These are phyloP conservation scores for Alces alces DNA, from an alignment of 2,113 vertebrate genomes.

Conservation along the genomic window DNA sequence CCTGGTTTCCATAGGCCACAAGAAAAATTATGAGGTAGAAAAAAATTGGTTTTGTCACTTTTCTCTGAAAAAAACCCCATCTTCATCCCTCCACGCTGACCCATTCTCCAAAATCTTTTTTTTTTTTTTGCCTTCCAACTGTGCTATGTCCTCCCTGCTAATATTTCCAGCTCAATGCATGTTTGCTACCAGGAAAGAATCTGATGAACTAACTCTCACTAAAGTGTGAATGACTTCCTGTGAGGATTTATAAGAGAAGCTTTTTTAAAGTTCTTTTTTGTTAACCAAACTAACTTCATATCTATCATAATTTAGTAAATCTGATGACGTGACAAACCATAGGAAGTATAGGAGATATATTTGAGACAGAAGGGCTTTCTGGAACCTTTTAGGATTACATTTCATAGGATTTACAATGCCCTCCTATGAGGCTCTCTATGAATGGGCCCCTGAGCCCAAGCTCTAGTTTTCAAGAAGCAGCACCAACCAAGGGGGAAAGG, in stretches of 20 bases:
- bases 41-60: background rate
- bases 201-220: background rate
- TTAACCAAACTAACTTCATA: background rate
- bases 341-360: background rate
- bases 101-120: background rate
- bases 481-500: background rate
- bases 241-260: background rate
- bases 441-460: background rate
- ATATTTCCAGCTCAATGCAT: background rate
- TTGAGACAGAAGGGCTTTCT: background rate
- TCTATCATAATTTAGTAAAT: background rate
- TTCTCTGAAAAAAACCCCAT: background rate
- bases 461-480: background rate
- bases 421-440: background rate
- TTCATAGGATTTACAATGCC: background rate
- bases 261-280: background rate
- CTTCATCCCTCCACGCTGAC: too few relatives aligned
- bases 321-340: background rate
- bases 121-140: background rate
- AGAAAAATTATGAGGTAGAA: background rate
- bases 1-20: background rate
- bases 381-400: background rate
- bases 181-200: background rate
- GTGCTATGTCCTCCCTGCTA: background rate
- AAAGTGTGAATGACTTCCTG: background rate